Evolutionary conservation across 23 tunicate genomes (phyloP).

Genomic region (Trididemnum miniatum): DNA sequence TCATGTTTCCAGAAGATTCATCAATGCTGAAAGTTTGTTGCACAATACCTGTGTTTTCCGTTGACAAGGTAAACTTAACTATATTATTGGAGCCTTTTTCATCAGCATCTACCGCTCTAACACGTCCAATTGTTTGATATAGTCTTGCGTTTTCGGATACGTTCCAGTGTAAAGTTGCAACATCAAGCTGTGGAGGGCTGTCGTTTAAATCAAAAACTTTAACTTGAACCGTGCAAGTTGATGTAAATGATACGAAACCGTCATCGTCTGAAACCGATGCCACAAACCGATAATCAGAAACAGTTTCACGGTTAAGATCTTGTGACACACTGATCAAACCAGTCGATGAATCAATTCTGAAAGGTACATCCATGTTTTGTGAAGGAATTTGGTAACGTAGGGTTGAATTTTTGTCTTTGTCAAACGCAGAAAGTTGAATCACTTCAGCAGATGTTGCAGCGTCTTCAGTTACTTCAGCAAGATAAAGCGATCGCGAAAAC

Average conservation of each 20-base stretch:
- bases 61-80: slow-evolving; percentile 10
- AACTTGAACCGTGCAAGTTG: slow-evolving; percentile 25
- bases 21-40: slow-evolving; percentile 33
- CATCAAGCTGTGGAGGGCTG: slow-evolving; percentile 32
- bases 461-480: slow-evolving; percentile 35
- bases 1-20: slow-evolving; percentile 41
- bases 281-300: slow-evolving; percentile 14
- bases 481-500: slow-evolving; percentile 21
- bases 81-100: slow-evolving; percentile 15
- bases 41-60: neutral
- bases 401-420: slow-evolving; percentile 19
- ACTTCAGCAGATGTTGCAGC: neutral
- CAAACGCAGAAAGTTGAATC: slow-evolving; percentile 27
- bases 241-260: neutral
- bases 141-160: slow-evolving; percentile 20
- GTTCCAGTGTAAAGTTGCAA: neutral
- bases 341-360: slow-evolving; percentile 22
- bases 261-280: slow-evolving; percentile 22
- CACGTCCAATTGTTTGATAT: slow-evolving; percentile 23
- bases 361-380: neutral
- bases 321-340: slow-evolving; percentile 31
- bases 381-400: neutral
- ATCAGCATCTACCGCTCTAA: slow-evolving; percentile 56
- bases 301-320: slow-evolving; percentile 39
- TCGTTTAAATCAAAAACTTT: slow-evolving; percentile 43